Conservation (phyloP, 2,888 invertebrate genomes). For the Meghimatium bilineatum region DNA sequence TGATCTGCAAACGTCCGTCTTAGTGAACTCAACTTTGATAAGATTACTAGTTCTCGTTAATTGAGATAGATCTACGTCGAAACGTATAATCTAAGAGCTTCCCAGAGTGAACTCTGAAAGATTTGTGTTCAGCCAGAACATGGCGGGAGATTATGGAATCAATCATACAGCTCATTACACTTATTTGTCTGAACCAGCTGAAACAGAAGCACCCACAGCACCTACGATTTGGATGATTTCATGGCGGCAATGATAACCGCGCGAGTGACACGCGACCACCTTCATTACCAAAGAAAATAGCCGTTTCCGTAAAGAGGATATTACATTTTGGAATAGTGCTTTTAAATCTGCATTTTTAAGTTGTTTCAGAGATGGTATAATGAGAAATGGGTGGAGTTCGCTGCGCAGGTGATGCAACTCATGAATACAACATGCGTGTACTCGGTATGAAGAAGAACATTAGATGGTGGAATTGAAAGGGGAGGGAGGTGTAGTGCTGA, state of each 20-base stretch:
- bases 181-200: background rate
- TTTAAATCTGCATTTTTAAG: no score
- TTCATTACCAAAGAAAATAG: background rate
- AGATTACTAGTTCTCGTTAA: background rate
- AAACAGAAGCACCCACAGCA: constrained; percentile 10
- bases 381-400: no score
- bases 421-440: no score
- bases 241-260: background rate
- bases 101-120: background rate
- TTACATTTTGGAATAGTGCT: background rate
- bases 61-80: background rate
- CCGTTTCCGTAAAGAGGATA: background rate
- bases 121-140: background rate
- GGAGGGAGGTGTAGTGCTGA: no score
- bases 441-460: no score
- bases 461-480: no score
- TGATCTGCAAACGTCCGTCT: background rate
- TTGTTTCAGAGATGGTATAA: no score
- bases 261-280: background rate
- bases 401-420: no score
- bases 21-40: no score
- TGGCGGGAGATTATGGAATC: constrained; percentile 13
- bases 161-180: background rate
- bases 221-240: no score
- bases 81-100: background rate